phyloP scores from a whole-genome alignment of 2,797 vertebrate genomes.

The Merluccius polli region DNA sequence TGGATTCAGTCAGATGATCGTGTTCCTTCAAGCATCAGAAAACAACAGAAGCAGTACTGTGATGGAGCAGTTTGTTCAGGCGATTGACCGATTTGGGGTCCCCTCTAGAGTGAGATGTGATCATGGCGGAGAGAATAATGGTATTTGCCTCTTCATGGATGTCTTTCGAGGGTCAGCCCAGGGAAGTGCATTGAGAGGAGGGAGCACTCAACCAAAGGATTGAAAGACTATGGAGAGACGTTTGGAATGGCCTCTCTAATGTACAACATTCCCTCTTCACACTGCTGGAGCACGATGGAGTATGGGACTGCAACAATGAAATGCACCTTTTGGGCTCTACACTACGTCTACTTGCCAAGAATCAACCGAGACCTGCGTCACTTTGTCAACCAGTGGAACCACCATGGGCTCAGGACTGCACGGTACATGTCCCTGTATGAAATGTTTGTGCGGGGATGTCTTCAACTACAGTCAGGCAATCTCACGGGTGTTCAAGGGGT shows the following conservation, averaged over 20 bases:
- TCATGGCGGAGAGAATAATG: too few relatives aligned
- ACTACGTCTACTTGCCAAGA: constrained; percentile 14
- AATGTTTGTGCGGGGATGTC: too few relatives aligned
- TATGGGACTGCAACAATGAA: constrained; percentile 18
- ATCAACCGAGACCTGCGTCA: constrained; percentile 18
- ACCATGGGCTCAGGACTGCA: constrained; percentile 13
- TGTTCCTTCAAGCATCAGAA: too few relatives aligned
- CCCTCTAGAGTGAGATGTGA: too few relatives aligned
- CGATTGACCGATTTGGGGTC: too few relatives aligned
- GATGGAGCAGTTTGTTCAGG: too few relatives aligned
- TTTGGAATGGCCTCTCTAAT: constrained; percentile 9
- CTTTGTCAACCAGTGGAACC: constrained; percentile 12
- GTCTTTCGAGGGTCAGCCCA: constrained; percentile 7
- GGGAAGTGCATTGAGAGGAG: constrained; percentile 18
- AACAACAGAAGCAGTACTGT: too few relatives aligned
- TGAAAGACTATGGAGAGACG: constrained; percentile 8
- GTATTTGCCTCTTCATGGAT: constrained; percentile 7
- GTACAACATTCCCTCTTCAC: constrained; percentile 10
- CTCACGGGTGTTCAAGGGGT: too few relatives aligned
- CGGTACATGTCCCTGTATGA: too few relatives aligned
- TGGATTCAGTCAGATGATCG: not conserved
- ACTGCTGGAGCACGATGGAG: constrained; percentile 19
- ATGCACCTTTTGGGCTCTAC: constrained; percentile 20
- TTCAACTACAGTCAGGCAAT: too few relatives aligned
- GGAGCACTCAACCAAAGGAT: constrained; percentile 7